Base-by-base conservation (phyloP, 2,888 invertebrate genomes). In the Brachylomia viminalis region DNA sequence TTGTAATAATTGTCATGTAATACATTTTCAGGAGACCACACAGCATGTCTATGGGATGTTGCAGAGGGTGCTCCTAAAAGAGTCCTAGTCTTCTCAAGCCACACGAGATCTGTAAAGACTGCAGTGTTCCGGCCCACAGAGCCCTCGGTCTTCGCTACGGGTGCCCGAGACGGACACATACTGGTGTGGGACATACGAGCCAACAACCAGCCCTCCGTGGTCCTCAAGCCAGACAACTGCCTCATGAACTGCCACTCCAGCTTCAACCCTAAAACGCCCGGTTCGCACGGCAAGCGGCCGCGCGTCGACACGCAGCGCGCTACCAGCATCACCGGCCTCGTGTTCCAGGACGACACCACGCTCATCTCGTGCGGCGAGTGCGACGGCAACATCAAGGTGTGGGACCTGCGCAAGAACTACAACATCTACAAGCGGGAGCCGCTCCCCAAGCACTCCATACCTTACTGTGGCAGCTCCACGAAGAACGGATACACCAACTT, bases 371-470 rank as follows among this genome's bases (percentile, higher is more conserved):
- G 98, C 90, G 98, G 98, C 1, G 98, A 98, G 75, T 98, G 98
- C 62, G 99, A 99, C 94, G 98, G 99, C 0, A 95, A 97, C 82
- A 98, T 99, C 74, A 99, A 99, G 94, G 97, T 98, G 2, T 99
- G 98, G 98, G 99, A 99, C 93, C 92, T 99, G 47, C 96, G 99
- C 52, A 98, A 98, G 91, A 98, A 98, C 90, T 99, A 99, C 92
- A 97, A 97, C 20, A 96, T 96, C 8, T 97, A 97, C 87, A 98
- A 97, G 90, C 97, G 97, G 69, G 98, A 98, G 78, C 98, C 98
- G 0, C 90, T 97, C 62, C 98, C 99, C 0, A 98, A 98, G 87
- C 97, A 97, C 88, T 97, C 97, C 23, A 97, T 99, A 84, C 97
- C 98, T 0, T 98, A 98, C 92, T 97, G 97, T 56, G 98, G 98